These are phyloP conservation scores for Notamacropus eugenii DNA, from an alignment of 2,797 vertebrate genomes.

Conservation along the genomic window DNA sequence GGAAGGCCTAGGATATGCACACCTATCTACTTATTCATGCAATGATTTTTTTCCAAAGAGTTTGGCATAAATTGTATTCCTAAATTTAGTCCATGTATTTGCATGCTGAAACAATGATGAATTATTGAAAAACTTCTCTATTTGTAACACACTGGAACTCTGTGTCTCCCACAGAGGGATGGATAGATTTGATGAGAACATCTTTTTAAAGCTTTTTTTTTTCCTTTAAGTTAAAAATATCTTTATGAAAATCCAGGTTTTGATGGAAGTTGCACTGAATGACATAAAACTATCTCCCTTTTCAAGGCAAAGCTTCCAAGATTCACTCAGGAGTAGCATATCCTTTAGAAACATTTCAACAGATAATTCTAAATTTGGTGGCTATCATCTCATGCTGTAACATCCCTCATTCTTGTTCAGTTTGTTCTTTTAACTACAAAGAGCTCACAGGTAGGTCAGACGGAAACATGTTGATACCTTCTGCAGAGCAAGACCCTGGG, in stretches of 20 bases:
- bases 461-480: not conserved
- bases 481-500: not conserved
- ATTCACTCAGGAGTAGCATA: not conserved
- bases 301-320: not conserved
- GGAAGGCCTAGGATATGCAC: no score
- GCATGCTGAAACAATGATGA: not conserved
- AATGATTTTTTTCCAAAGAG: not conserved
- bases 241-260: not conserved
- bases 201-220: constrained; percentile 6
- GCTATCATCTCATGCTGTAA: not conserved
- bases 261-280: not conserved
- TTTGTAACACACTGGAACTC: not conserved
- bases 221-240: constrained; percentile 2
- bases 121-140: not conserved
- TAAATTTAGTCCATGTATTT: constrained; percentile 8
- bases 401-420: not conserved
- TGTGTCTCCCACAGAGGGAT: not conserved
- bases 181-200: not conserved
- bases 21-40: not conserved
- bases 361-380: not conserved
- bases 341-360: not conserved
- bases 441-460: not conserved
- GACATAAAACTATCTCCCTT: not conserved
- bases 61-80: not conserved
- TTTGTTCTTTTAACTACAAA: not conserved